phyloP scores from a whole-genome alignment of 2,113 vertebrate species.

The Geococcyx californianus region DNA sequence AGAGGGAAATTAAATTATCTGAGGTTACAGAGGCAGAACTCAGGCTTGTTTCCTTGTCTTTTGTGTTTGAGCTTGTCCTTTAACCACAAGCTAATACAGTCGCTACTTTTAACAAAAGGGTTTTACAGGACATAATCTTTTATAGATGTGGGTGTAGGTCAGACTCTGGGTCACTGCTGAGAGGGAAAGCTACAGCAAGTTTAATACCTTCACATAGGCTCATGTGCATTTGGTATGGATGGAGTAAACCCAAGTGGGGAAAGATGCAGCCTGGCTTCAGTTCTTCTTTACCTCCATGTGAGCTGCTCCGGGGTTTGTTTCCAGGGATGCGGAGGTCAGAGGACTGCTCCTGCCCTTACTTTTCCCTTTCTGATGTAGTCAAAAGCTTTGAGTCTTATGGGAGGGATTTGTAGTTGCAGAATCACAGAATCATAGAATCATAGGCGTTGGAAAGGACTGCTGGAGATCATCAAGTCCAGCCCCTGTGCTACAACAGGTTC shows the following conservation, averaged over 20 bases:
- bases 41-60: not conserved
- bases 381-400: not conserved
- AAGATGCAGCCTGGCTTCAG: not conserved
- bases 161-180: not conserved
- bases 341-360: not conserved
- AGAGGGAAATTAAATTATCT: slow-evolving; percentile 33
- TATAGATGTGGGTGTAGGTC: not conserved
- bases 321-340: not conserved
- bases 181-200: not conserved
- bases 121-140: not conserved
- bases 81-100: not conserved
- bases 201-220: not conserved
- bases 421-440: too few species aligned
- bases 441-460: too few species aligned
- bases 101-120: not conserved
- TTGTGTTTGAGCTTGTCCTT: not conserved
- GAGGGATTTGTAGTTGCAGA: not conserved
- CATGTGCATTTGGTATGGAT: rapidly evolving
- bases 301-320: not conserved
- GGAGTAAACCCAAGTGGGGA: not conserved
- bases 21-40: not conserved
- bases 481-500: too few species aligned
- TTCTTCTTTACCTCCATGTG: not conserved
- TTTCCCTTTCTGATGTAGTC: not conserved
- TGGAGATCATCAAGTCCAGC: too few species aligned